These are phyloP conservation scores for Tethya wilhelma DNA, from an alignment of 37 sponge, comb jelly and placozoan species.

Conservation along the genomic window DNA sequence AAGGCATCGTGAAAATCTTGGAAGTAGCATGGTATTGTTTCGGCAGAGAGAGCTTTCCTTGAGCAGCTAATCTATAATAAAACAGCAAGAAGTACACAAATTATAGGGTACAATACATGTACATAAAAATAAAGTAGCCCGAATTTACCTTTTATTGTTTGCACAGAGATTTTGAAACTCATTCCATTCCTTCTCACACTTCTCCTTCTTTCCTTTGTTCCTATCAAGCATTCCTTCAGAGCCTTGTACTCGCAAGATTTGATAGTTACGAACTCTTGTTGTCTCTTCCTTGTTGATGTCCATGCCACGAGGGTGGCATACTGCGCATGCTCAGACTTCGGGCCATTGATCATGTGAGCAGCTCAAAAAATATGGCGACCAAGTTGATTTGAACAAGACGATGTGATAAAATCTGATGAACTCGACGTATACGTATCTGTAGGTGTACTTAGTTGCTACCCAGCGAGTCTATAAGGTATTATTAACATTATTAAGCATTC, in stretches of 20 bases:
- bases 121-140: not conserved
- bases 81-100: too few species aligned
- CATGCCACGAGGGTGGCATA: conserved; percentile 27
- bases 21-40: not conserved
- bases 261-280: not conserved
- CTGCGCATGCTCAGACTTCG: conserved; percentile 60
- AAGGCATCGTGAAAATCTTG: too few species aligned
- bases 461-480: too few species aligned
- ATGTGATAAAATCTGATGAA: too few species aligned
- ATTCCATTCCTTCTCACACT: conserved; percentile 65
- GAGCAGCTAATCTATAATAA: conserved; percentile 25
- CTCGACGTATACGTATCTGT: too few species aligned
- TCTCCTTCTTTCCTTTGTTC: conserved; percentile 52
- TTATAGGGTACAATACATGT: not conserved
- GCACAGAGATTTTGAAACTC: conserved; percentile 55
- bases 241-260: conserved; percentile 47
- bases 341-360: conserved; percentile 48
- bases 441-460: too few species aligned
- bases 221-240: conserved; percentile 47
- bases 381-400: not conserved
- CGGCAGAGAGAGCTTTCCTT: conserved; percentile 27
- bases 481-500: too few species aligned
- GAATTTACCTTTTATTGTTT: conserved; percentile 31
- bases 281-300: not conserved
- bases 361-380: conserved; percentile 20